phyloP scores from a whole-genome alignment of 1,140 invertebrate genomes.

The Anoplophora glabripennis region DNA sequence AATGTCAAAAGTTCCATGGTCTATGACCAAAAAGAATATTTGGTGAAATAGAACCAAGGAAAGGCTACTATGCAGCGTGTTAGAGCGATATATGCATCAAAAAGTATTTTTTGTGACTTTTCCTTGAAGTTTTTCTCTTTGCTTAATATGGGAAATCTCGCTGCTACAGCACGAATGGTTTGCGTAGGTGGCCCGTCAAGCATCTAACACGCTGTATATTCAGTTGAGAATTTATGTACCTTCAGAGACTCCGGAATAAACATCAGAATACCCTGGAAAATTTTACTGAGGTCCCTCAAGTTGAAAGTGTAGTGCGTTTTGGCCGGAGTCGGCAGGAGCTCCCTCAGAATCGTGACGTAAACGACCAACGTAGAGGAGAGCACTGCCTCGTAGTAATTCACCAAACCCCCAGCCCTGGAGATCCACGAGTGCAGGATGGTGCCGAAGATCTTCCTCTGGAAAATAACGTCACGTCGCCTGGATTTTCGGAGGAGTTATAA shows the following conservation, averaged over 20 bases:
- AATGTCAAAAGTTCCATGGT: neutral
- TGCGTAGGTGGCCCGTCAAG: no score
- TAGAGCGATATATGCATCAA: no score
- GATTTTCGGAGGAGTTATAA: neutral
- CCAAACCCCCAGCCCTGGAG: slow-evolving; percentile 44
- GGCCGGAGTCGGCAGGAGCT: slow-evolving; percentile 63
- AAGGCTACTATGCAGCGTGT: no score
- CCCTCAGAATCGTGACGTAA: slow-evolving; percentile 58
- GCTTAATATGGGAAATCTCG: no score
- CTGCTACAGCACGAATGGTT: no score
- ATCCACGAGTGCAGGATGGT: slow-evolving; percentile 69
- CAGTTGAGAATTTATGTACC: no score
- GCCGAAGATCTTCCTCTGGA: slow-evolving; percentile 64
- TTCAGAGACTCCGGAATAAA: slow-evolving; percentile 52
- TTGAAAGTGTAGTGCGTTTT: slow-evolving; percentile 75
- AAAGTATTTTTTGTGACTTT: no score
- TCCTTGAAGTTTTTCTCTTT: no score
- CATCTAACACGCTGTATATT: no score
- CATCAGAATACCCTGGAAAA: slow-evolving; percentile 74
- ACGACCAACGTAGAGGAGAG: slow-evolving; percentile 60
- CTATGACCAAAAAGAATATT: no score
- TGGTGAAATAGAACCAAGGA: no score
- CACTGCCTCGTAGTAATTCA: slow-evolving; percentile 47
- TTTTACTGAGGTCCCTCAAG: slow-evolving; percentile 66
- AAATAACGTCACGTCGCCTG: neutral